phyloP scores from a whole-genome alignment of 2,888 invertebrate species.

The Caenorhabditis sulstoni region DNA sequence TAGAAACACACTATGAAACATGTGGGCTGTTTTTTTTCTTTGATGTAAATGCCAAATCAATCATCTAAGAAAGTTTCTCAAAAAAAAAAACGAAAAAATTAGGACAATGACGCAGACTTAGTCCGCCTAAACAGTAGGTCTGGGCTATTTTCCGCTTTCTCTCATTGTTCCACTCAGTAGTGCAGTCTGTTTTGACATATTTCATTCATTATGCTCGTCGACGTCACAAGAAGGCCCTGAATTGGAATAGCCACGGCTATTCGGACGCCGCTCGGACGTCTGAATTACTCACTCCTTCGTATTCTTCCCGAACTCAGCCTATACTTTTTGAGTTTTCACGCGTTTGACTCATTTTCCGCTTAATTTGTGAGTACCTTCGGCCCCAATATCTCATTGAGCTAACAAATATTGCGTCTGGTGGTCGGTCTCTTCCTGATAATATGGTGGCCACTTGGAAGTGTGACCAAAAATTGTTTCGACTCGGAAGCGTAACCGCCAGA shows the following conservation, averaged over 20 bases:
- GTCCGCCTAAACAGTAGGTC: slow-evolving; percentile 12
- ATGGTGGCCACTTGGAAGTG: not conserved
- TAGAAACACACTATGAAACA: too few relatives aligned
- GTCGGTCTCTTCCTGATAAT: slow-evolving; percentile 3
- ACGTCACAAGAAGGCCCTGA: slow-evolving; percentile 36
- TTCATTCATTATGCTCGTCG: slow-evolving; percentile 45
- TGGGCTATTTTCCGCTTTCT: not conserved
- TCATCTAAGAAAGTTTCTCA: too few relatives aligned
- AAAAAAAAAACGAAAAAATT: too few relatives aligned
- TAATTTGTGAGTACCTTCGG: too few relatives aligned
- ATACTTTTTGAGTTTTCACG: too few relatives aligned
- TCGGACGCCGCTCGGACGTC: not conserved
- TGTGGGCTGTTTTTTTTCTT: too few relatives aligned
- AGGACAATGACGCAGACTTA: slow-evolving; percentile 41
- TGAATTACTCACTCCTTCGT: not conserved
- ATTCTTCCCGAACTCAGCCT: not conserved
- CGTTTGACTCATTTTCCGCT: too few relatives aligned
- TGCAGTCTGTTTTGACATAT: slow-evolving; percentile 56
- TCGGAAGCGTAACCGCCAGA: not conserved
- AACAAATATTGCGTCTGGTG: slow-evolving; percentile 22
- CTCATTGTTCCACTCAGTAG: slow-evolving; percentile 40
- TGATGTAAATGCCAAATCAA: too few relatives aligned
- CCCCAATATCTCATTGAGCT: too few relatives aligned
- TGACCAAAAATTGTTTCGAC: not conserved
- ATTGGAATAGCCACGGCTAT: slow-evolving; percentile 42